These are phyloP conservation scores for Eupithecia dodoneata DNA, from an alignment of 2,888 invertebrate species.

Conservation along the genomic window DNA sequence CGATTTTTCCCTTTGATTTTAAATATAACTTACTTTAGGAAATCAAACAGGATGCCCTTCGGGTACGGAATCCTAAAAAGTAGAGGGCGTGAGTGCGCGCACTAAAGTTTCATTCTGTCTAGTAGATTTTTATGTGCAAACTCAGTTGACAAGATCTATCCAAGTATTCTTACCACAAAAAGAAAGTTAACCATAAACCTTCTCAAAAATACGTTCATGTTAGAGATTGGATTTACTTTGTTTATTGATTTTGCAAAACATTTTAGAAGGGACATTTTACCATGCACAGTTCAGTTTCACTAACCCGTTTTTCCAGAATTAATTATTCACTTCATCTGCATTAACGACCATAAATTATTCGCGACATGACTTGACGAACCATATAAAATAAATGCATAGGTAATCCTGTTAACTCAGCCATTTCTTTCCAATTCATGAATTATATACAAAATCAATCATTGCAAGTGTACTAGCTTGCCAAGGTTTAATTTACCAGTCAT, in stretches of 20 bases:
- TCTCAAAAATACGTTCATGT: background rate
- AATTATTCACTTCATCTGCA: too few species aligned
- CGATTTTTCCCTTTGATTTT: background rate
- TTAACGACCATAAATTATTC: background rate
- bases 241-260: background rate
- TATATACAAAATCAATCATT: background rate
- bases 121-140: background rate
- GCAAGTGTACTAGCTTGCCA: too few species aligned
- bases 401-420: background rate
- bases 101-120: background rate
- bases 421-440: too few species aligned
- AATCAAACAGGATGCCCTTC: too few species aligned
- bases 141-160: background rate
- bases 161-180: conserved; percentile 2
- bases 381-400: background rate
- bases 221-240: background rate
- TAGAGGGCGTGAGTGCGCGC: background rate
- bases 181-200: conserved; percentile 16
- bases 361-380: background rate
- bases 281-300: too few species aligned
- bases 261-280: background rate
- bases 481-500: too few species aligned
- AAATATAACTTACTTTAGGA: too few species aligned
- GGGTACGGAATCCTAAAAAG: too few species aligned
- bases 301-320: too few species aligned